Percentiles rank a stretch among this genome's conserved stretches.
These are phyloP conservation scores for Pituophis catenifer DNA, from an alignment of 2,113 vertebrate genomes.

Conservation along the genomic window DNA sequence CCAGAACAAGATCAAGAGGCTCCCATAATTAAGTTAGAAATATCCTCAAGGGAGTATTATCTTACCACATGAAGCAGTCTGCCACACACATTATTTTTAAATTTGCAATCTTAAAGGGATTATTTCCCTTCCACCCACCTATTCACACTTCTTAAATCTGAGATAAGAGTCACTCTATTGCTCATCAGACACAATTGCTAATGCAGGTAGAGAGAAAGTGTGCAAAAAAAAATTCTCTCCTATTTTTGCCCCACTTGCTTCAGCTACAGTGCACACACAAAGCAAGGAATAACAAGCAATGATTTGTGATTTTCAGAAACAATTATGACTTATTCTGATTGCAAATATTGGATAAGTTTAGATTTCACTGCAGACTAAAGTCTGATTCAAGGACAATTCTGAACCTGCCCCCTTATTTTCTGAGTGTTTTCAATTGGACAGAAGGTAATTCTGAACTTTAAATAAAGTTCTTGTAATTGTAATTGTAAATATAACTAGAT, in stretches of 20 bases:
- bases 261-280: background rate
- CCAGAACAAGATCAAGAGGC: conserved; percentile 64
- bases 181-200: background rate
- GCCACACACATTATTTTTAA: background rate
- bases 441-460: background rate
- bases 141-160: fast-evolving
- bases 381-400: background rate
- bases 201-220: background rate
- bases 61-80: conserved; percentile 36
- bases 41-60: conserved; percentile 48
- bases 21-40: conserved; percentile 67
- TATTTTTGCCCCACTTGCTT: background rate
- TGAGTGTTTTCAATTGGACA: background rate
- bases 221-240: background rate
- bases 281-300: fast-evolving
- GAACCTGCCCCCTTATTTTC: fast-evolving
- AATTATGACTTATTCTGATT: background rate
- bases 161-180: fast-evolving
- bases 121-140: background rate
- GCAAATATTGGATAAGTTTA: background rate
- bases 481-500: background rate
- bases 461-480: background rate
- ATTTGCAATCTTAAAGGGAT: conserved; percentile 6
- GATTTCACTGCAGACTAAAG: background rate
- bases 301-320: background rate